Conservation (phyloP, 2,113 vertebrate species). For the Channa argus region DNA sequence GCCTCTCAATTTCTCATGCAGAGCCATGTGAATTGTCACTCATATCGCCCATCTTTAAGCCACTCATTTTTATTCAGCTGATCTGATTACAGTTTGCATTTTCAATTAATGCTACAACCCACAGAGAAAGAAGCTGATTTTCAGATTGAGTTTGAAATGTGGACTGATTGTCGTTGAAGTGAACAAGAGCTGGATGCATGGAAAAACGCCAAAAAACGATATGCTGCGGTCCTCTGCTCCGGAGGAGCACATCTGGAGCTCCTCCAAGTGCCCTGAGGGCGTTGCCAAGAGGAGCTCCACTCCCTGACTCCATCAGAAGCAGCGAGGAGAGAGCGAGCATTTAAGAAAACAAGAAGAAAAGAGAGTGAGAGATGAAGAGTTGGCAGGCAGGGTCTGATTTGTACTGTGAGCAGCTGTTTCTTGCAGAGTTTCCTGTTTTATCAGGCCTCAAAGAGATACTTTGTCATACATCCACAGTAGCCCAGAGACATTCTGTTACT, state of each 20-base stretch:
- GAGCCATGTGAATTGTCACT: slow-evolving; percentile 51
- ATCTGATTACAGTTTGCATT: slow-evolving; percentile 74
- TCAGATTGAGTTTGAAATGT: slow-evolving; percentile 58
- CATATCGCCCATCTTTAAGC: slow-evolving; percentile 60
- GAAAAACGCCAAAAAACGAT: slow-evolving; percentile 25
- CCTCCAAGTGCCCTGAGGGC: slow-evolving; percentile 70
- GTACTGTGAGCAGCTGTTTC: slow-evolving; percentile 72
- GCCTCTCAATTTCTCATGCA: slow-evolving; percentile 48
- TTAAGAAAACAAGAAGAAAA: slow-evolving; percentile 26
- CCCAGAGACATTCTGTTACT: slow-evolving; percentile 32
- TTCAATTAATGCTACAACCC: slow-evolving; percentile 58
- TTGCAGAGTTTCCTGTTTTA: slow-evolving; percentile 62
- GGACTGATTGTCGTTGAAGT: slow-evolving; percentile 67
- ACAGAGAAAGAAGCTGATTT: slow-evolving; percentile 46
- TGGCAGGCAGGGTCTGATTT: slow-evolving; percentile 56
- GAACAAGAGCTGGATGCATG: slow-evolving; percentile 40
- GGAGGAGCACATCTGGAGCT: slow-evolving; percentile 75
- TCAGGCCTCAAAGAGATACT: slow-evolving; percentile 58
- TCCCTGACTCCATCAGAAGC: slow-evolving; percentile 38
- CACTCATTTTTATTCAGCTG: slow-evolving; percentile 67
- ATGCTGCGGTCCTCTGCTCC: slow-evolving; percentile 42
- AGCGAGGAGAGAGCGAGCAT: slow-evolving; percentile 36
- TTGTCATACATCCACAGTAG: slow-evolving; percentile 42
- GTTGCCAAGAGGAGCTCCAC: slow-evolving; percentile 55
- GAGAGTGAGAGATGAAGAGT: slow-evolving; percentile 28